Evolutionary conservation across 2,113 vertebrate species (phyloP), one percentile per base, ranked within the genome.

Genomic region (Pyxicephalus adspersus): DNA sequence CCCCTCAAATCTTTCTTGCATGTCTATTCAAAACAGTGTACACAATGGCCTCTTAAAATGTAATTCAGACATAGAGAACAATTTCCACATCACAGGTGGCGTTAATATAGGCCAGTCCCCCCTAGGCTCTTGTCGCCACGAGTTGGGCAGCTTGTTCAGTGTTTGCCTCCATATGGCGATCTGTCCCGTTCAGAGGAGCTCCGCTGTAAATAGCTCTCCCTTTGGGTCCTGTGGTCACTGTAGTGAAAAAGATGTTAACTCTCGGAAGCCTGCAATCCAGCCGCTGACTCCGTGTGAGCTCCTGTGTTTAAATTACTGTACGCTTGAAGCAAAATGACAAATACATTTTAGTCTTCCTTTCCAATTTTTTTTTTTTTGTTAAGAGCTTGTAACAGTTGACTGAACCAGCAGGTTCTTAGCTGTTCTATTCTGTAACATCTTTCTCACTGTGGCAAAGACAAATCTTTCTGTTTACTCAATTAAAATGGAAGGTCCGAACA

Each of bases 91-190:
- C 92, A 93, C 96, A 96, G 95, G 96, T 97, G 96, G 93, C 87
- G 91, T 87, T 91, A 90, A 96, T 95, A 89, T 93, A 94, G 95
- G 94, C 93, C 93, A 92, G 87, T 94, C 95, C 96, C 95, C 96
- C 95, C 94, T 84, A 94, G 96, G 95, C 95, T 93, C 93, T 92
- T 95, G 93, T 95, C 87, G 89, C 92, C 89, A 89, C 89, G 92
- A 95, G 90, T 92, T 90, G 91, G 94, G 93, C 93, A 94, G 94
- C 93, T 96, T 95, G 95, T 95, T 94, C 90, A 85, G 91, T 92
- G 94, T 93, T 91, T 91, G 89, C 86, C 84, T 95, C 95, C 96
- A 96, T 96, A 95, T 96, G 95, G 95, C 91, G 82, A 83, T 88
- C 90, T 92, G 94, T 94, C 92, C 94, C 88, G 83, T 92, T 94